Conservation (phyloP, 2,888 invertebrate genomes). For the Tipula helvola region DNA sequence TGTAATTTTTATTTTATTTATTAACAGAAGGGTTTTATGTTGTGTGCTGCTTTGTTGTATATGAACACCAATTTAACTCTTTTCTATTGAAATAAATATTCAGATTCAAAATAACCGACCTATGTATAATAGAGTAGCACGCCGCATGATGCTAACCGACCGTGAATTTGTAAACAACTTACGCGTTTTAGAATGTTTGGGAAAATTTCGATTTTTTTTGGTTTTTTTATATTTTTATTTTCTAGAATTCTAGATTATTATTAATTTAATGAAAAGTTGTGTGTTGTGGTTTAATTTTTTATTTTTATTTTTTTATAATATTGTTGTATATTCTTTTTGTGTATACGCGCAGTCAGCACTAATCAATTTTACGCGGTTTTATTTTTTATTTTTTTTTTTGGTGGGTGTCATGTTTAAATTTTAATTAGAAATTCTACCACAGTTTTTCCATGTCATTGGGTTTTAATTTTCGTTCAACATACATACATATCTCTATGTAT, state of each 20-base stretch:
- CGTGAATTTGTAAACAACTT: not conserved
- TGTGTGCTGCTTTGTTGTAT: not conserved
- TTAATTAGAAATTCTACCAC: not conserved
- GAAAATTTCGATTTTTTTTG: not conserved
- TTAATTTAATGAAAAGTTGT: not conserved
- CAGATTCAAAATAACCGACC: not conserved
- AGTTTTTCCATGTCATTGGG: not conserved
- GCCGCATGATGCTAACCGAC: not conserved
- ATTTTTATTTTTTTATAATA: not conserved
- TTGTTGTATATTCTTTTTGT: not conserved
- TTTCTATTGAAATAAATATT: not conserved
- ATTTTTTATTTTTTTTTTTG: not conserved
- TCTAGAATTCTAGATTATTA: not conserved
- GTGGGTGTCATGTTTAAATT: not conserved
- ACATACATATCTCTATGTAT: not conserved
- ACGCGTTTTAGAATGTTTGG: not conserved
- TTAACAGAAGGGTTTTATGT: not conserved
- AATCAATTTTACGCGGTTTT: not conserved
- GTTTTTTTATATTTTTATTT: not conserved
- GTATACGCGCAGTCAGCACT: not conserved
- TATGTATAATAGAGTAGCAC: not conserved
- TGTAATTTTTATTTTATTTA: not conserved
- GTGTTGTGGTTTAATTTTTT: not conserved
- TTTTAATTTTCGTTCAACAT: not conserved
- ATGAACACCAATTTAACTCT: not conserved